Percentiles rank a stretch among this genome's conserved stretches.
phyloP scores from a whole-genome alignment of 2,113 vertebrate genomes.

The Ptilonorhynchus violaceus region DNA sequence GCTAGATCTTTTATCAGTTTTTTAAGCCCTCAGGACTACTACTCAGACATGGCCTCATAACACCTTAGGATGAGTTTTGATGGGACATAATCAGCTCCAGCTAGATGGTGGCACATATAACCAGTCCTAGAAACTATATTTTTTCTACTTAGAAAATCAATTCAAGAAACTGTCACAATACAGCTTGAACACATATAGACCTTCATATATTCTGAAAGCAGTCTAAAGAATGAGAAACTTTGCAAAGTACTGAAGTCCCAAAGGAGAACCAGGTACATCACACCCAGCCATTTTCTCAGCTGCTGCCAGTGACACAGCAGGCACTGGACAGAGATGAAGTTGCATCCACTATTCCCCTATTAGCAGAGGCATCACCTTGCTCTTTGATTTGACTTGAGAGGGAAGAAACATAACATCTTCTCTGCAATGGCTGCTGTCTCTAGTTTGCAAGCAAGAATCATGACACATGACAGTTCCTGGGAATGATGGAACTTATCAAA shows the following conservation, averaged over 20 bases:
- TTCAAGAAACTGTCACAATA: background rate
- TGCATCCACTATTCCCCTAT: background rate
- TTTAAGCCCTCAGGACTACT: background rate
- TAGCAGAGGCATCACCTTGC: background rate
- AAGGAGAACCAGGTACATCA: background rate
- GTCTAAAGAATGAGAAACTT: background rate
- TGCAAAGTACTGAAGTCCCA: background rate
- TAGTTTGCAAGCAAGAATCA: background rate
- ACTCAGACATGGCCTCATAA: background rate
- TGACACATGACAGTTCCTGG: background rate
- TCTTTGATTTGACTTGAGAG: background rate
- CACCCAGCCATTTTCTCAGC: background rate
- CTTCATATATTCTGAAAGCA: background rate
- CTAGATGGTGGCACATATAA: background rate
- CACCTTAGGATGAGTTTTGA: background rate
- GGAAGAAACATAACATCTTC: background rate
- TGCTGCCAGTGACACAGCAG: background rate
- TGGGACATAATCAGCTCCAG: background rate
- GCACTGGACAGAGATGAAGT: background rate
- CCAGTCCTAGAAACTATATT: background rate
- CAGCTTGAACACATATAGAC: background rate
- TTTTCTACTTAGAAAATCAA: background rate
- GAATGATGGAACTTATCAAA: background rate
- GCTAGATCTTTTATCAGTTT: background rate
- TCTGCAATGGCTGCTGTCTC: background rate